Evolutionary conservation across 2,797 vertebrate species (phyloP).

Genomic region (Carduelis carduelis): DNA sequence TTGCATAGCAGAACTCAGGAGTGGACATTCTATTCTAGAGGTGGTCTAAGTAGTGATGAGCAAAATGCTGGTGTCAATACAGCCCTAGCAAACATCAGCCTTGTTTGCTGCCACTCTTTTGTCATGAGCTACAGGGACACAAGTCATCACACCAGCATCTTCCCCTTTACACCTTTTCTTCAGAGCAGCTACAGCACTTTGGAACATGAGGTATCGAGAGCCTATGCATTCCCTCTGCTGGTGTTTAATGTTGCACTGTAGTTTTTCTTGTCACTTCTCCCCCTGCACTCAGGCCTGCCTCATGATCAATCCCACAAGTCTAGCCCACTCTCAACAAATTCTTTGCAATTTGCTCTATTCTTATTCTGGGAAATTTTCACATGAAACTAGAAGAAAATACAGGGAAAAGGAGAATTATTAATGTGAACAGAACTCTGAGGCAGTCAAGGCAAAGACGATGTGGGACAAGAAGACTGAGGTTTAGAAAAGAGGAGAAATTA

Average conservation of each 20-base stretch:
- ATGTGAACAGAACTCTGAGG: background rate
- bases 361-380: background rate
- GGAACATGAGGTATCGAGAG: background rate
- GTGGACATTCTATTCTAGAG: rapidly evolving
- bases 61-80: background rate
- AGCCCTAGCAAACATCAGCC: background rate
- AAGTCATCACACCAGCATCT: background rate
- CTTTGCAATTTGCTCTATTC: background rate
- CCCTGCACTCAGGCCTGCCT: background rate
- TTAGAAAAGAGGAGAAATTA: background rate
- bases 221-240: background rate
- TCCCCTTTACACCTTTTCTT: background rate
- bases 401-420: background rate
- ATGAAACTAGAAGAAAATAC: background rate
- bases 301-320: background rate
- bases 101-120: background rate
- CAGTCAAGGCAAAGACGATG: rapidly evolving
- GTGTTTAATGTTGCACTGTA: background rate
- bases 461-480: background rate
- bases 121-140: background rate
- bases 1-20: rapidly evolving
- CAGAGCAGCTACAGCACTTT: background rate
- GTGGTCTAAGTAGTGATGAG: background rate
- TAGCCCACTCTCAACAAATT: background rate
- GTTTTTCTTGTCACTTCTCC: background rate